Conservation (phyloP, 1,140 invertebrate species). For the Zophobas morio region DNA sequence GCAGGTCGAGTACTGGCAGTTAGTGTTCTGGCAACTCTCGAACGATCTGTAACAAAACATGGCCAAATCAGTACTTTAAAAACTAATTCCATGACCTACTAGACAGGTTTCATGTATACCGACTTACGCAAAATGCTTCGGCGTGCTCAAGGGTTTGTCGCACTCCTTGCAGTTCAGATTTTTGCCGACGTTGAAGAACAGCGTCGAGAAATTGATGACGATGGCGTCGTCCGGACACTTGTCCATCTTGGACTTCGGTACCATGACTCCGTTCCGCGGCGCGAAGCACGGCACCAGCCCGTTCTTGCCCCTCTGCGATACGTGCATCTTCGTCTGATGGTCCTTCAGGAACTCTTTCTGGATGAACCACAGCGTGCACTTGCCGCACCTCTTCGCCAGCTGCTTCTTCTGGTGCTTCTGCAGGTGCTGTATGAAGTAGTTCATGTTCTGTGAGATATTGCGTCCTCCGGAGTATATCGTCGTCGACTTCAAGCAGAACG, state of each 20-base stretch:
- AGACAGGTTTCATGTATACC: neutral
- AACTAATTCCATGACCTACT: neutral
- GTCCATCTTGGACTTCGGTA: constrained; percentile 70
- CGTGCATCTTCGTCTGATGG: constrained; percentile 63
- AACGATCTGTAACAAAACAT: constrained; percentile 73
- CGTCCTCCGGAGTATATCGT: constrained; percentile 65
- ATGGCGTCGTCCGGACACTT: constrained; percentile 61
- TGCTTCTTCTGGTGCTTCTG: constrained; percentile 73
- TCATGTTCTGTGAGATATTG: constrained; percentile 70
- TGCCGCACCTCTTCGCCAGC: constrained; percentile 75
- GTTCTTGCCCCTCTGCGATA: constrained; percentile 60
- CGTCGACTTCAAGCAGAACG: constrained; percentile 79
- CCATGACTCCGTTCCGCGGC: constrained; percentile 67
- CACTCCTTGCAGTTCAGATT: constrained; percentile 78
- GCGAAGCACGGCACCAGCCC: constrained; percentile 67
- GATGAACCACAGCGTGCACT: constrained; percentile 81
- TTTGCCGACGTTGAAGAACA: constrained; percentile 67
- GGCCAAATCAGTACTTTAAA: too few species aligned
- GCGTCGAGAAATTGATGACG: constrained; percentile 59
- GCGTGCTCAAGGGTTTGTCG: constrained; percentile 74
- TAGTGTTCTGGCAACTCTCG: constrained; percentile 75
- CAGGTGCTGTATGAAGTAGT: constrained; percentile 70
- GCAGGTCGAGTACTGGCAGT: constrained; percentile 83
- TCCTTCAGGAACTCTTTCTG: constrained; percentile 70
- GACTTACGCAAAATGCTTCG: constrained; percentile 81